Evolutionary conservation across 2,888 invertebrate genomes (phyloP).

Genomic region (Mythimna lalbum): DNA sequence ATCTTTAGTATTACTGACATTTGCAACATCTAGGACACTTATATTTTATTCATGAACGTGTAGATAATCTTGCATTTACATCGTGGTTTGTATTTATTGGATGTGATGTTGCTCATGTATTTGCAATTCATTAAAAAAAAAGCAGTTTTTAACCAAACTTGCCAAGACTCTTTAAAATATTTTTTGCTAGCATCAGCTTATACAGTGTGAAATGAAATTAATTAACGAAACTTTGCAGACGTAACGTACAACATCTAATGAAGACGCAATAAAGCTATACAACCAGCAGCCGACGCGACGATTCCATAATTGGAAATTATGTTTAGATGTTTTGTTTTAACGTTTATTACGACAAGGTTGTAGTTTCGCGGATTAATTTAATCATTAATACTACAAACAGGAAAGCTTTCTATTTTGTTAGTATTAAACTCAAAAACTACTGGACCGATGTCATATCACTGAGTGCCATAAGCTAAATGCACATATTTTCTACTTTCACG

Average conservation of each 20-base stretch:
- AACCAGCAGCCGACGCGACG: no score
- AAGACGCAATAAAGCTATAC: no score
- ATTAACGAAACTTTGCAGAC: neutral
- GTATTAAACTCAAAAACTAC: no score
- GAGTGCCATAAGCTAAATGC: no score
- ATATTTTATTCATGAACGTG: conserved; percentile 46
- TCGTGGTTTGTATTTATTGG: conserved; percentile 32
- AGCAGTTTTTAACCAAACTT: neutral
- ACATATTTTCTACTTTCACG: no score
- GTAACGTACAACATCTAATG: no score
- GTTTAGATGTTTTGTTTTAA: no score
- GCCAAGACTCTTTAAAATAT: neutral
- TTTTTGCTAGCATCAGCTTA: neutral
- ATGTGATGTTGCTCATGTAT: conserved; percentile 22
- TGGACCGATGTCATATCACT: no score
- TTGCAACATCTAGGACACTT: conserved; percentile 36
- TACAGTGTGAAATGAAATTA: neutral
- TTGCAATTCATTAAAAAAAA: no score
- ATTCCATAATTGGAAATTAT: no score
- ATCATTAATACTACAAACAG: neutral
- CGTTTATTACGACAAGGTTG: neutral
- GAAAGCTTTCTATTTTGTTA: no score
- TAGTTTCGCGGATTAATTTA: neutral
- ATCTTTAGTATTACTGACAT: conserved; percentile 46
- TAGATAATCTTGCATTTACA: conserved; percentile 36